Evolutionary conservation across 2,888 invertebrate genomes (phyloP), one percentile per base, ranked within the genome.

Genomic region (Morpho helenor): DNA sequence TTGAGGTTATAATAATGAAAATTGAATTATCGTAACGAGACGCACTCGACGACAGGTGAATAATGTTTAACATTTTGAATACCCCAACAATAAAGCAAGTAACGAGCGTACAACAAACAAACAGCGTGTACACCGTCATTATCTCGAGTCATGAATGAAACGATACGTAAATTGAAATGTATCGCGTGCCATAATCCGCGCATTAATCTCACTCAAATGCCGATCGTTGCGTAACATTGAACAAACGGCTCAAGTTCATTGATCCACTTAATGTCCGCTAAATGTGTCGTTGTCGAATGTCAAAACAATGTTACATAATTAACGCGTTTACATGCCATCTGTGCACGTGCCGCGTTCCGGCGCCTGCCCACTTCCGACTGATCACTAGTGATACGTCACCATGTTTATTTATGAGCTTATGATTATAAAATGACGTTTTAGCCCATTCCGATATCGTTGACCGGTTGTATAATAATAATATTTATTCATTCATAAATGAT

Each of bases 101-200:
- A 55, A 52, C 57, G 56, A 56, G 45, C 49, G 59, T 50, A 50
- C 57, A 72, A 75, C 80, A 77, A 82, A 84, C 76, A 81, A 83
- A 83, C 77, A 69, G 82, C 84, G 79, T 76, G 75, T 74, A 78
- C 80, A 68, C 76, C 78, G 83, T 82, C 81, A 86, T 87, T 88
- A 90, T 86, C 87, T 85, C 82, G 75, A 80, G 69, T 80, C 82
- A 83, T 89, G 89, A 90, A 89, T 89, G 89, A 88, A 89, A 85
- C 82, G 76, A 84, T 87, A 87, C 86, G 87, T 84, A 88, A 88
- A 89, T 88, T 84, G 88, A 84, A 89, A 85, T 82, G 83, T 88
- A 88, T 89, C 87, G 89, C 89, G 89, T 90, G 90, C 88, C 84
- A 87, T 89, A 90, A 89, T 87, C 89, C 87, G 83, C 81, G 79